These are phyloP conservation scores for Rhinoderma darwinii DNA, from an alignment of 2,113 vertebrate species.

Conservation along the genomic window DNA sequence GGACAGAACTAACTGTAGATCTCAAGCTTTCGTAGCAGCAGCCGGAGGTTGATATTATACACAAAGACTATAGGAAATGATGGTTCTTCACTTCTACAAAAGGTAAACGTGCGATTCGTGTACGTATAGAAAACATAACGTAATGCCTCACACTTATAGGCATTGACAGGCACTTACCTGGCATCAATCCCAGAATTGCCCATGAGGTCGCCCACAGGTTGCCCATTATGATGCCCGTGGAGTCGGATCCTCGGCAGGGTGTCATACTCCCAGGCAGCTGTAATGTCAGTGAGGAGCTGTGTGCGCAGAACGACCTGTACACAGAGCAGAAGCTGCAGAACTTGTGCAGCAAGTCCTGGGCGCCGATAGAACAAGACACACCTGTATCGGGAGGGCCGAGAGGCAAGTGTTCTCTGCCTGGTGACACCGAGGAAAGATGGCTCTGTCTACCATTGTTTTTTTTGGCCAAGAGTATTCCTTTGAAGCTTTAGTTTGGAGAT, in stretches of 20 bases:
- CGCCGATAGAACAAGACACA: slow-evolving; percentile 22
- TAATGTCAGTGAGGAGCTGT: neutral
- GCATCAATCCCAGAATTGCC: slow-evolving; percentile 5
- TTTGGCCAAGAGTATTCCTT: neutral
- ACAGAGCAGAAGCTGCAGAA: slow-evolving; percentile 15
- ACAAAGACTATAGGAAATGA: neutral
- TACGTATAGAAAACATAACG: neutral
- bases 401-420: neutral
- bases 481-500: neutral
- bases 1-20: too few relatives aligned
- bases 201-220: neutral
- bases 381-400: slow-evolving; percentile 4
- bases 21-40: neutral
- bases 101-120: neutral
- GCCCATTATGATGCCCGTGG: neutral
- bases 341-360: neutral
- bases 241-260: neutral
- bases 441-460: neutral
- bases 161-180: slow-evolving; percentile 2
- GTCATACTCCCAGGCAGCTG: neutral
- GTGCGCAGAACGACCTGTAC: neutral
- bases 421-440: slow-evolving; percentile 21
- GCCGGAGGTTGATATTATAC: neutral
- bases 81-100: neutral
- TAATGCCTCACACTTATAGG: neutral